phyloP scores from a whole-genome alignment of 2,797 vertebrate species.

The Myotis findleyi region DNA sequence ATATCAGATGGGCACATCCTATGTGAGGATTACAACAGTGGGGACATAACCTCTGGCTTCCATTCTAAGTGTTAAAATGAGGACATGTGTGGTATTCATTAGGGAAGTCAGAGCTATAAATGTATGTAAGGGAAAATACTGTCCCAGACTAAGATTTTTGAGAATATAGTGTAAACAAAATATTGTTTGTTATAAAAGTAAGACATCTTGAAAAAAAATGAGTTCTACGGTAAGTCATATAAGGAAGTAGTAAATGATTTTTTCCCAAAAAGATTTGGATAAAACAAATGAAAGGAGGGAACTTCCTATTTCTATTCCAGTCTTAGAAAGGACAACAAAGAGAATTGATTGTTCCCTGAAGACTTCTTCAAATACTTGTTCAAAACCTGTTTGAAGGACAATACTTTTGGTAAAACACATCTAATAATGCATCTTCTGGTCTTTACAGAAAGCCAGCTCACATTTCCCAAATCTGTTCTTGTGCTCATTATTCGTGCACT shows the following conservation, averaged over 20 bases:
- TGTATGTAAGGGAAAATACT: neutral
- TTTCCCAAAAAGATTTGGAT: neutral
- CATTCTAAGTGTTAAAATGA: slow-evolving; percentile 14
- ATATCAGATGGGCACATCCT: neutral
- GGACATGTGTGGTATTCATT: neutral
- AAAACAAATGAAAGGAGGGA: neutral
- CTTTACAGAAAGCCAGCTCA: slow-evolving; percentile 1
- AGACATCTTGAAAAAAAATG: neutral
- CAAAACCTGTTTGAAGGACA: neutral
- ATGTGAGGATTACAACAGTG: neutral
- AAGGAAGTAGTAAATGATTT: neutral
- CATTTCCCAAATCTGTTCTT: neutral
- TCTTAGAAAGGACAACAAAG: neutral
- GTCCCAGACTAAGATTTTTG: neutral
- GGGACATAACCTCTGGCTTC: neutral
- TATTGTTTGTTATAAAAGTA: neutral
- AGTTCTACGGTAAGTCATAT: neutral
- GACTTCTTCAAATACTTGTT: slow-evolving; percentile 30
- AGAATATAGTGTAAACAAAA: neutral
- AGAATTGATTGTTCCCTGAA: neutral
- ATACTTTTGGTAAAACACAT: slow-evolving; percentile 1
- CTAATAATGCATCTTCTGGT: neutral
- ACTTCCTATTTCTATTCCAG: neutral
- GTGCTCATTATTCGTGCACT: neutral
- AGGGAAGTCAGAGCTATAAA: neutral